Conservation (phyloP, 2,888 invertebrate species). For the Noctua fimbriata region DNA sequence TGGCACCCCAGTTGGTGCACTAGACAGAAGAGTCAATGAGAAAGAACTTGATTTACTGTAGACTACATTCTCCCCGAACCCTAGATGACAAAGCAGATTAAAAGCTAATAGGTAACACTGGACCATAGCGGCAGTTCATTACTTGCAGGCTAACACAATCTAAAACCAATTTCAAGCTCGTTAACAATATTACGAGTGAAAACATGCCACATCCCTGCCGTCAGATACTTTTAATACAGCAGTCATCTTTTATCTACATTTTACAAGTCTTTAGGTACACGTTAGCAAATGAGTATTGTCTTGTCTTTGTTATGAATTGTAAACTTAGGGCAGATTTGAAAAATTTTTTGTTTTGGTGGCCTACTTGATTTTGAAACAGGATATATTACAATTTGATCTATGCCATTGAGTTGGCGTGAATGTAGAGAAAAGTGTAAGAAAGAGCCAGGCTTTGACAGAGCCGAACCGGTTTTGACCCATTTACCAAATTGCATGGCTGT, state of each 20-base stretch:
- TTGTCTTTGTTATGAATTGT: background rate
- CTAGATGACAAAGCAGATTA: slow-evolving; percentile 27
- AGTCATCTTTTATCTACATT: background rate
- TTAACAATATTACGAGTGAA: background rate
- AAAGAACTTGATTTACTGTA: background rate
- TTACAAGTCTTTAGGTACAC: background rate
- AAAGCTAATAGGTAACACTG: slow-evolving; percentile 11
- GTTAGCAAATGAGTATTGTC: background rate
- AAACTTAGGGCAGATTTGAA: background rate
- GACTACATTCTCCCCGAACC: background rate
- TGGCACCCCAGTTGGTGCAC: background rate
- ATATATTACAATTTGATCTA: background rate
- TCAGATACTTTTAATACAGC: background rate
- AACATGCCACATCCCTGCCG: background rate
- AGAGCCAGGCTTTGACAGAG: no score
- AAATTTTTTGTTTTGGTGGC: background rate
- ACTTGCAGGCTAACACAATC: slow-evolving; percentile 34
- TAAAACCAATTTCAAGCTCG: slow-evolving; percentile 27
- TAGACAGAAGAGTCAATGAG: background rate
- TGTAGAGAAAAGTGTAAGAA: background rate
- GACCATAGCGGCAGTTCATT: slow-evolving; percentile 19
- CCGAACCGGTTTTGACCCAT: background rate
- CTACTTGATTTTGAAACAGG: background rate
- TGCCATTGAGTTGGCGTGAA: background rate
- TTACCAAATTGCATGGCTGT: background rate